These are phyloP conservation scores for Lonchura striata DNA, from an alignment of 2,113 vertebrate species.

Conservation along the genomic window DNA sequence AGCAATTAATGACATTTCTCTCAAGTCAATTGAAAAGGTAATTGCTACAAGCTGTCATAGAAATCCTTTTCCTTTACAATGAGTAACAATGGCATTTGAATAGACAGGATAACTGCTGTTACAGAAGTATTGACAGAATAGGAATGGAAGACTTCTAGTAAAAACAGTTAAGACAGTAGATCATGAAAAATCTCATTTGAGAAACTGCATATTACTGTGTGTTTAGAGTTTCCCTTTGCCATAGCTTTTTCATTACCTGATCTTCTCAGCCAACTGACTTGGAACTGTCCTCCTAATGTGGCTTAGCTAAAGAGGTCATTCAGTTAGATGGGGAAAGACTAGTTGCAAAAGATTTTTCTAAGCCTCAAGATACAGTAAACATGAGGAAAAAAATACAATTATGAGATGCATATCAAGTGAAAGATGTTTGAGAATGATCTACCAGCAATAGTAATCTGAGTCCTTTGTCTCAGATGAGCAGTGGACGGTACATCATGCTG, in stretches of 20 bases:
- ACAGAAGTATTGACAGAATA: not conserved
- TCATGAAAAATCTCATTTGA: not conserved
- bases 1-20: not conserved
- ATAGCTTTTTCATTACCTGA: not conserved
- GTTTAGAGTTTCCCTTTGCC: not conserved
- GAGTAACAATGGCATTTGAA: not conserved
- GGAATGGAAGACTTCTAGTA: not conserved
- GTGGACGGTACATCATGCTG: fast-evolving
- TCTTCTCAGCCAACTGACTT: not conserved
- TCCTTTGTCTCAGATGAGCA: not conserved
- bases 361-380: not conserved
- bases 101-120: not conserved
- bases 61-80: not conserved
- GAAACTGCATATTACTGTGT: not conserved
- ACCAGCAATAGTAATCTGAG: not conserved
- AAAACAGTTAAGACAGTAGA: not conserved
- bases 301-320: not conserved
- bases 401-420: not conserved
- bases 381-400: not conserved
- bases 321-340: not conserved
- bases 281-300: not conserved
- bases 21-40: not conserved
- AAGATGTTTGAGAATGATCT: not conserved
- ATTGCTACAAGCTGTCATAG: not conserved
- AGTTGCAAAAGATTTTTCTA: not conserved